Base-by-base conservation (phyloP, 2,113 vertebrate species). In the Syrmaticus mikado region DNA sequence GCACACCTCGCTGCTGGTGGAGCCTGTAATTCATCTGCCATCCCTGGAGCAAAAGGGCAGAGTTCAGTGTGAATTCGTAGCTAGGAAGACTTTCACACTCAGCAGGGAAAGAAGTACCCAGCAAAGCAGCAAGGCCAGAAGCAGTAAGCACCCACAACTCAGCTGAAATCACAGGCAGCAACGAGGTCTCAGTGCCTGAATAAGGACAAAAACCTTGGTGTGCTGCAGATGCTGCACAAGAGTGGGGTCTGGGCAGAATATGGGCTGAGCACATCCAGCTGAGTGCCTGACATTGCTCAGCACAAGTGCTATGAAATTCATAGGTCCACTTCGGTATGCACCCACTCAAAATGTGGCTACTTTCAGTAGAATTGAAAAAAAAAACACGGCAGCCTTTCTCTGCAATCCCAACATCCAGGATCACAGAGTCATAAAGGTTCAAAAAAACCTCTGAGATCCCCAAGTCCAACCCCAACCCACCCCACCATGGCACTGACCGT, bases 401-500 rank as follows among this genome's bases (percentile, higher is more conserved):
- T 0, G 48, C 19, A 16, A 48, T 38, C 60, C 16, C 3, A 0
- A 16, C 4, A 28, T 2, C 7, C 52, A 28, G 27, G 27, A 53
- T 28, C 52, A 53, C 27, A 53, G 52, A 53, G 16, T 5, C 52
- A 53, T 28, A 16, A 53, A 30, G 52, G 52, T 28, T 53, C 14
- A 16, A 53, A 53, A 53, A 53, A 27, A 53, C 27, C 27, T 53
- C 52, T 53, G 52, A 53, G 52, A 53, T 53, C 27, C 15, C 52
- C 52, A 30, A 53, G 27, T 17, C 52, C 15, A 53, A 53, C 27
- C 8, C 52, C 52, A 30, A 53, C 52, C 52, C 52, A 53, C 27
- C 27, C 27, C 52, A 30, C 27, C 27, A 28, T 16, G 52, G 24
- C 24, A 14, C 52, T 30, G 27, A 28, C 27, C 27, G 16, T 7